A percentile compares a stretch with the other conserved stretches of the same genome.
Conservation (phyloP, 2,797 vertebrate genomes). For the Tapirus indicus region DNA sequence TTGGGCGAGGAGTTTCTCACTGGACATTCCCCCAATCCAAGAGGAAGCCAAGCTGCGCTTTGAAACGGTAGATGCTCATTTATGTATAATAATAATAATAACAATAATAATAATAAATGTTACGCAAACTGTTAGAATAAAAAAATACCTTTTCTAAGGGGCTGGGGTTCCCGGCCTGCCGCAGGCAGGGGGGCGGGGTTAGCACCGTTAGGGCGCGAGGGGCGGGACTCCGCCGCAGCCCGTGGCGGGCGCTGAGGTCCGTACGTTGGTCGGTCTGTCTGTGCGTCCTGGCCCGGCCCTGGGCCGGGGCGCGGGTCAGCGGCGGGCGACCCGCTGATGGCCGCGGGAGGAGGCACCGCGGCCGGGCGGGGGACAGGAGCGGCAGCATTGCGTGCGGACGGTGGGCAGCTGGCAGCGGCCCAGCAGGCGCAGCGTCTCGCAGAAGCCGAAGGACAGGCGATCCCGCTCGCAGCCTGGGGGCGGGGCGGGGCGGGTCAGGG, state of each 20-base stretch:
- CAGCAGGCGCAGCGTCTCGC: slow-evolving; percentile 92
- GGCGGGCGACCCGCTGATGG: slow-evolving; percentile 81
- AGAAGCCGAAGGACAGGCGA: slow-evolving; percentile 92
- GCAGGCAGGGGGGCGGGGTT: background rate
- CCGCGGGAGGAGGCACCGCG: slow-evolving; percentile 74
- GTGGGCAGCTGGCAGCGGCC: slow-evolving; percentile 92
- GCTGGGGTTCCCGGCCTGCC: slow-evolving; percentile 72
- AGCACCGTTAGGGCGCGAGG: slow-evolving; percentile 84
- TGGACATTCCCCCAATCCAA: background rate
- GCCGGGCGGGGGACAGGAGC: slow-evolving; percentile 88
- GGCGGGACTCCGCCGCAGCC: slow-evolving; percentile 18
- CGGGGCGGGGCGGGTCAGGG: background rate
- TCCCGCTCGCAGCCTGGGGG: slow-evolving; percentile 91
- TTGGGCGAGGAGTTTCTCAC: background rate
- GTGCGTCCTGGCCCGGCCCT: background rate
- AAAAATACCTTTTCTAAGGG: slow-evolving; percentile 64
- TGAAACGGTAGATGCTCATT: slow-evolving; percentile 60
- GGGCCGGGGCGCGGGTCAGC: slow-evolving; percentile 76
- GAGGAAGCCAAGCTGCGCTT: background rate
- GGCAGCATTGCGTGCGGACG: slow-evolving; percentile 93
- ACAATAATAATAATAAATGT: slow-evolving; percentile 80
- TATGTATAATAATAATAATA: slow-evolving; percentile 77
- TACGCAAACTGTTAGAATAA: slow-evolving; percentile 56
- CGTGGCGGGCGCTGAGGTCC: slow-evolving; percentile 63
- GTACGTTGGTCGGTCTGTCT: background rate